Conservation (phyloP, 2,113 vertebrate genomes). For the Pangasianodon gigas region DNA sequence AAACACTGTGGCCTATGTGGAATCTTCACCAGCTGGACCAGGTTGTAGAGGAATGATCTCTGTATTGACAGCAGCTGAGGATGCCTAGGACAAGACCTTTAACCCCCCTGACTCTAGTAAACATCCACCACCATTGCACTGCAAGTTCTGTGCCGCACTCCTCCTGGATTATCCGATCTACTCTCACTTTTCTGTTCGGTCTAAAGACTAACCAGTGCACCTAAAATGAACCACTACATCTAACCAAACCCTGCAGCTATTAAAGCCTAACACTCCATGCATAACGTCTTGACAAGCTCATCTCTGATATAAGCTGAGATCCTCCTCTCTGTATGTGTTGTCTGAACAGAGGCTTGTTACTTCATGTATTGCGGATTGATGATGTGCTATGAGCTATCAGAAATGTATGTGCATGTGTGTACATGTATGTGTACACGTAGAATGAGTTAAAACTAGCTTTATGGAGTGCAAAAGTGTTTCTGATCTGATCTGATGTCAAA, state of each 20-base stretch:
- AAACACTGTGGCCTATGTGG: conserved; percentile 41
- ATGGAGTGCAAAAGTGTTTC: neutral
- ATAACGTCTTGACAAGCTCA: neutral
- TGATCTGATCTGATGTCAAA: neutral
- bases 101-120: neutral
- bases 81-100: conserved; percentile 33
- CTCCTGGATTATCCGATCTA: neutral
- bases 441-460: conserved; percentile 1
- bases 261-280: neutral
- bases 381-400: conserved; percentile 15
- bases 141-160: neutral
- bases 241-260: neutral
- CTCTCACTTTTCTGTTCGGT: neutral
- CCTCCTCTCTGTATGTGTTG: neutral
- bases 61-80: conserved; percentile 29
- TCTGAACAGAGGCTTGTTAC: conserved; percentile 29
- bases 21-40: conserved; percentile 38
- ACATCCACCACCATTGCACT: conserved; percentile 11
- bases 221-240: conserved; percentile 5
- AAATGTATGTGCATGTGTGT: conserved; percentile 26
- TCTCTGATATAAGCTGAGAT: neutral
- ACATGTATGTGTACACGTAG: neutral
- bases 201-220: neutral
- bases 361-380: conserved; percentile 24
- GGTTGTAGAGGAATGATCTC: conserved; percentile 40